Conservation (phyloP, 1,140 invertebrate species). For the Aphaenogaster floridana region DNA sequence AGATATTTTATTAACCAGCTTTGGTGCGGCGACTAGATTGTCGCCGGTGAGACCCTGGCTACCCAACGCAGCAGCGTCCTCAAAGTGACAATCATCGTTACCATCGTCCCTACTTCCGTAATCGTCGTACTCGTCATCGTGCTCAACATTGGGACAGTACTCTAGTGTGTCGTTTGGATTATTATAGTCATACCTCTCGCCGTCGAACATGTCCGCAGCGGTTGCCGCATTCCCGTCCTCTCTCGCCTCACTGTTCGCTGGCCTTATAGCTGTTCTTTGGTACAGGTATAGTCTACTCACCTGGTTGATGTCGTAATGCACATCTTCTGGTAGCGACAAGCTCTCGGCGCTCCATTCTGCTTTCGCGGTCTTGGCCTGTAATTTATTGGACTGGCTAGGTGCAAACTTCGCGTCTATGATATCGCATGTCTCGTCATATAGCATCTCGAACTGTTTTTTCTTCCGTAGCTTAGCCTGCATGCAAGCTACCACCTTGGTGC, state of each 20-base stretch:
- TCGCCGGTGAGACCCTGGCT: constrained; percentile 84
- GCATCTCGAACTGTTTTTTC: constrained; percentile 75
- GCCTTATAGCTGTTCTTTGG: neutral
- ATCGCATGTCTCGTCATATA: constrained; percentile 67
- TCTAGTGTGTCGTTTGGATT: constrained; percentile 87
- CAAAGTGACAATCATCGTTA: constrained; percentile 79
- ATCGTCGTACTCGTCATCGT: constrained; percentile 79
- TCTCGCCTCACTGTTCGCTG: neutral
- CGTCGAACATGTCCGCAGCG: constrained; percentile 71
- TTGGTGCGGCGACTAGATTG: constrained; percentile 88
- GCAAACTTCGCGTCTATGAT: constrained; percentile 65
- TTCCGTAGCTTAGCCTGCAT: constrained; percentile 68
- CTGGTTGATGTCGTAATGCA: constrained; percentile 73
- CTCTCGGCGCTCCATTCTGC: constrained; percentile 78
- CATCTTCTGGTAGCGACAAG: constrained; percentile 76
- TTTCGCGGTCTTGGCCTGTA: constrained; percentile 74
- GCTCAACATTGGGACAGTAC: constrained; percentile 84
- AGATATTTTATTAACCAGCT: constrained; percentile 88
- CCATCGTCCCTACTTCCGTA: constrained; percentile 81
- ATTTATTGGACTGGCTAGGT: constrained; percentile 46
- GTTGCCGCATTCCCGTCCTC: constrained; percentile 47
- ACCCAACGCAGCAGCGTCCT: constrained; percentile 79
- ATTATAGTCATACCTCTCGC: constrained; percentile 86
- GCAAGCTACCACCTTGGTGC: constrained; percentile 66
- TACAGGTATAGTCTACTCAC: constrained; percentile 74